Percentiles rank a stretch among this genome's conserved stretches.
Conservation (phyloP, 2,113 vertebrate genomes). For the Aspidoscelis tigris region DNA sequence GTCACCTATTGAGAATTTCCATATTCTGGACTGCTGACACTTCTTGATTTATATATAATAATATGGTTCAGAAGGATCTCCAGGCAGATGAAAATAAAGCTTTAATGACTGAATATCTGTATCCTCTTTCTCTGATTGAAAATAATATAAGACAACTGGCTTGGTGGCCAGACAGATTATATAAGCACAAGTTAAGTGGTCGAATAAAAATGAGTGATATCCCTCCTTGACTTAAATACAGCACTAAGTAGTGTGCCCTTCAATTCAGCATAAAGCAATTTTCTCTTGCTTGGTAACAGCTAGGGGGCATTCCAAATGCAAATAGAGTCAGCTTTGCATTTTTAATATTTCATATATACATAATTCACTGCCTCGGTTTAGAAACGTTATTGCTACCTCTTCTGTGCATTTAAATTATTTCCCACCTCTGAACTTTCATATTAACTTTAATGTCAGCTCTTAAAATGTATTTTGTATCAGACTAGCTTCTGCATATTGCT, state of each 20-base stretch:
- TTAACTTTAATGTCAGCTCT: slow-evolving; percentile 75
- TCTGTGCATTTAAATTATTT: slow-evolving; percentile 81
- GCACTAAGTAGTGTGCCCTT: slow-evolving; percentile 80
- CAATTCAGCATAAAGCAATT: slow-evolving; percentile 82
- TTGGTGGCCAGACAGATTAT: slow-evolving; percentile 78
- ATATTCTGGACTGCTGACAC: slow-evolving; percentile 37
- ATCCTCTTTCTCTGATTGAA: slow-evolving; percentile 76
- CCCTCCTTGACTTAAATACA: slow-evolving; percentile 79
- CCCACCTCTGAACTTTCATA: slow-evolving; percentile 79
- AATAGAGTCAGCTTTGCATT: slow-evolving; percentile 82
- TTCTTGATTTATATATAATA: slow-evolving; percentile 63
- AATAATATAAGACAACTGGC: slow-evolving; percentile 78
- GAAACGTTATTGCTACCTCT: slow-evolving; percentile 77
- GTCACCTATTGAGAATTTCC: slow-evolving; percentile 18
- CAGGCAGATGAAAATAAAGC: slow-evolving; percentile 73
- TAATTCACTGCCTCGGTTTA: slow-evolving; percentile 80
- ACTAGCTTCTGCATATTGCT: slow-evolving; percentile 18
- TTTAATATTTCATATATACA: slow-evolving; percentile 83
- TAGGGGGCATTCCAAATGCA: slow-evolving; percentile 82
- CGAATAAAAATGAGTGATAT: slow-evolving; percentile 85
- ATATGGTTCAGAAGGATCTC: slow-evolving; percentile 58
- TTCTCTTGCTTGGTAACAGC: slow-evolving; percentile 75
- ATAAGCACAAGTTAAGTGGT: slow-evolving; percentile 82
- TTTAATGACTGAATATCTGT: slow-evolving; percentile 78
- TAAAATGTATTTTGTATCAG: slow-evolving; percentile 67